Evolutionary conservation across 2,113 vertebrate genomes (phyloP).

Genomic region (Prietella phreatophila): DNA sequence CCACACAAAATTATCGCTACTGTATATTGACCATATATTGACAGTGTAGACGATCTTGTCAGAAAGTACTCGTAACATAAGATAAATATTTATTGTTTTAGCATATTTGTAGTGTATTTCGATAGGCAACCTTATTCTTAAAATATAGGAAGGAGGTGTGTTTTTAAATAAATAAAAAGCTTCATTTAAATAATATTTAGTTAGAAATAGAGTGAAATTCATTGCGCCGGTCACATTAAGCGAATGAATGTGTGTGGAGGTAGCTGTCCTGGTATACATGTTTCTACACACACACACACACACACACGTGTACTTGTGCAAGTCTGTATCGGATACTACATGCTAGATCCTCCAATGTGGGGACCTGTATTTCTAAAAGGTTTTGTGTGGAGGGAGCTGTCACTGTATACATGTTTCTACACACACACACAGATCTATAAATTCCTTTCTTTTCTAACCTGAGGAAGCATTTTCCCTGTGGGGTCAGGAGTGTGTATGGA

Average conservation of each 20-base stretch:
- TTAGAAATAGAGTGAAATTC: not conserved
- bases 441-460: slow-evolving; percentile 14
- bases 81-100: too few relatives aligned
- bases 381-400: slow-evolving; percentile 61
- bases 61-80: not conserved
- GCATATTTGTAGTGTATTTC: not conserved
- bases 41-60: not conserved
- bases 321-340: too few relatives aligned
- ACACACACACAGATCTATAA: slow-evolving; percentile 24
- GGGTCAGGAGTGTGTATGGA: slow-evolving; percentile 38
- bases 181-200: not conserved
- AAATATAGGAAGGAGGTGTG: not conserved
- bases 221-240: not conserved
- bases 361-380: too few relatives aligned
- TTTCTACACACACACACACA: not conserved
- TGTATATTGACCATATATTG: not conserved
- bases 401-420: slow-evolving; percentile 35
- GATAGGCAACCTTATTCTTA: not conserved
- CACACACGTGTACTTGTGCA: not conserved
- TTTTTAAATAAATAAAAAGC: not conserved
- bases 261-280: slow-evolving; percentile 64
- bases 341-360: too few relatives aligned
- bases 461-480: slow-evolving; percentile 29
- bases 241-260: not conserved
- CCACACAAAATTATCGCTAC: not conserved